These are phyloP conservation scores for Acromyrmex heyeri DNA, from an alignment of 1,140 invertebrate species.

Conservation along the genomic window DNA sequence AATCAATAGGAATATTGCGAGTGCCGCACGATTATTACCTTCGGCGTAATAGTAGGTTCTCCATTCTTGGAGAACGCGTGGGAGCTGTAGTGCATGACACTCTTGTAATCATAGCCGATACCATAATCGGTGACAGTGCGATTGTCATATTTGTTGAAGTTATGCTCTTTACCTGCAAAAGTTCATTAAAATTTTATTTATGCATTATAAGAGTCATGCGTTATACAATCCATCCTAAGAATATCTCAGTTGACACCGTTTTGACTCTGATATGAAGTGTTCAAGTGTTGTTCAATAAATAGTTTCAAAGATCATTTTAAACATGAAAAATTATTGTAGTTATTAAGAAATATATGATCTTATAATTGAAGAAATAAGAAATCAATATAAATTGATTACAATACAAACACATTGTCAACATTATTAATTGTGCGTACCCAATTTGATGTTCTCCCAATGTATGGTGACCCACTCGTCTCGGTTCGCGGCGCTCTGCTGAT, in stretches of 20 bases:
- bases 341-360: constrained; percentile 3
- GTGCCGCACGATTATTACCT: constrained; percentile 82
- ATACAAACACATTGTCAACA: neutral
- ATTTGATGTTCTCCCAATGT: constrained; percentile 89
- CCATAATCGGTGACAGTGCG: constrained; percentile 89
- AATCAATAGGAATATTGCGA: constrained; percentile 9
- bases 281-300: neutral
- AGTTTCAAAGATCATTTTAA: too few relatives aligned
- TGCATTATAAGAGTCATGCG: neutral
- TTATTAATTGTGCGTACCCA: constrained; percentile 75
- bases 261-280: neutral
- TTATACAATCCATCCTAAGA: neutral
- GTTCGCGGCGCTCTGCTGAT: constrained; percentile 90
- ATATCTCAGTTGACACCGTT: neutral
- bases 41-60: constrained; percentile 88
- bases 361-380: neutral
- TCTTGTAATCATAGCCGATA: constrained; percentile 90
- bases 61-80: constrained; percentile 90
- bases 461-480: constrained; percentile 89
- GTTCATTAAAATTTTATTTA: constrained; percentile 27
- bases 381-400: neutral
- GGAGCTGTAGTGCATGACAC: constrained; percentile 91
- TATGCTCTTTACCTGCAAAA: constrained; percentile 88
- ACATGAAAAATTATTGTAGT: neutral
- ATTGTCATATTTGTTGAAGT: constrained; percentile 90